phyloP scores from a whole-genome alignment of 92 coral and sea anemone genomes.

The Montipora capitata region DNA sequence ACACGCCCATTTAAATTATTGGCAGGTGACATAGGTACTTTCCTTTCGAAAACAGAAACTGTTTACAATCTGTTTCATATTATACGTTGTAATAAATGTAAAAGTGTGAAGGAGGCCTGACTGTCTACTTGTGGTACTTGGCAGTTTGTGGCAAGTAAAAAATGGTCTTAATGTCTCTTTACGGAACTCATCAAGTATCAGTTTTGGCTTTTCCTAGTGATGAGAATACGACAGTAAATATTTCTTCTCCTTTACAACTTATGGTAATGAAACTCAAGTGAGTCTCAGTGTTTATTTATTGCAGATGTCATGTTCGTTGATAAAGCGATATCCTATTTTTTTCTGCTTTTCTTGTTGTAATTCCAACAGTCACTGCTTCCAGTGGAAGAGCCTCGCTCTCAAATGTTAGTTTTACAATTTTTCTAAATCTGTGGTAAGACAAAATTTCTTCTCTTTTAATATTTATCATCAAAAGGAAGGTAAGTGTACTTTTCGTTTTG shows the following conservation, averaged over 20 bases:
- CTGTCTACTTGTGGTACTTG: background rate
- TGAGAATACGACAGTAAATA: background rate
- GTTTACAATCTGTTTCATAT: background rate
- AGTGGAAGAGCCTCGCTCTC: background rate
- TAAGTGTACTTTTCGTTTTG: background rate
- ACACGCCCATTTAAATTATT: background rate
- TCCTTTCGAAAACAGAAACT: background rate
- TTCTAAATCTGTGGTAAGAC: too few relatives aligned
- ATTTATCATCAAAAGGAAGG: background rate
- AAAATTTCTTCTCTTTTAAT: background rate
- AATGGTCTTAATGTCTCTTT: background rate
- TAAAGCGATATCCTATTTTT: background rate
- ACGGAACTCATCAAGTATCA: background rate
- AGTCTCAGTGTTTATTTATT: conserved; percentile 21
- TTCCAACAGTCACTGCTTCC: background rate
- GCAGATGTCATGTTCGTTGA: conserved; percentile 15
- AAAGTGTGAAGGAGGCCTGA: too few relatives aligned
- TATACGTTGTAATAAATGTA: too few relatives aligned
- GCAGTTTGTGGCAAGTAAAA: too few relatives aligned
- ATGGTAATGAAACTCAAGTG: background rate
- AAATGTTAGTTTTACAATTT: background rate
- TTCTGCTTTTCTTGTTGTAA: background rate
- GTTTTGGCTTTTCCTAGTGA: background rate
- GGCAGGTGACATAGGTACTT: background rate
- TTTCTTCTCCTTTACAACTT: conserved; percentile 8